These are phyloP conservation scores for Dryococelus australis DNA, from an alignment of 2,888 invertebrate genomes.

Conservation along the genomic window DNA sequence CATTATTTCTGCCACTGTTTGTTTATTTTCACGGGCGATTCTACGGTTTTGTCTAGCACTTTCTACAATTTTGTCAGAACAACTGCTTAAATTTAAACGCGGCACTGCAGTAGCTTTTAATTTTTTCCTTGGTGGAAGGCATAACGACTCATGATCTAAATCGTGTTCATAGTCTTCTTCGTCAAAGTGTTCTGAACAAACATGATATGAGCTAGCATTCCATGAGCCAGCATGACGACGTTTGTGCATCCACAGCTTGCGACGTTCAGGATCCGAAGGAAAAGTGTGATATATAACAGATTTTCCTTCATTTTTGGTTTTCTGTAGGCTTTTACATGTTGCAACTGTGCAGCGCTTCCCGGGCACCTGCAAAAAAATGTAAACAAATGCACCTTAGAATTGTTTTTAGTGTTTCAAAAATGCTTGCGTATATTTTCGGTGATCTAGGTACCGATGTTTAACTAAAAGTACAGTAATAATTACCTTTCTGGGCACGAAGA, in stretches of 20 bases:
- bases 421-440: too few relatives aligned
- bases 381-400: not conserved
- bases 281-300: not conserved
- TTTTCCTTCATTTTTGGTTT: not conserved
- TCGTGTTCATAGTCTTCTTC: not conserved
- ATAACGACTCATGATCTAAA: not conserved
- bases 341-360: not conserved
- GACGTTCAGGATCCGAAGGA: not conserved
- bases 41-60: not conserved
- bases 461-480: too few relatives aligned
- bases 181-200: not conserved
- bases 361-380: not conserved
- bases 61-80: not conserved
- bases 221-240: not conserved
- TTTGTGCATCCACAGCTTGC: not conserved
- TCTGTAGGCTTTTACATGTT: not conserved
- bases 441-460: too few relatives aligned
- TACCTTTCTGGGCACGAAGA: too few relatives aligned
- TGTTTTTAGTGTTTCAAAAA: not conserved
- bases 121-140: not conserved
- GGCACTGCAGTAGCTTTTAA: not conserved
- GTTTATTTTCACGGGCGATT: not conserved
- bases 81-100: not conserved
- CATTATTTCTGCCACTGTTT: not conserved
- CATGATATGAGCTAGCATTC: too few relatives aligned